These are phyloP conservation scores for Romanogobio albipinnatus DNA, from an alignment of 2,113 vertebrate species.

Conservation along the genomic window DNA sequence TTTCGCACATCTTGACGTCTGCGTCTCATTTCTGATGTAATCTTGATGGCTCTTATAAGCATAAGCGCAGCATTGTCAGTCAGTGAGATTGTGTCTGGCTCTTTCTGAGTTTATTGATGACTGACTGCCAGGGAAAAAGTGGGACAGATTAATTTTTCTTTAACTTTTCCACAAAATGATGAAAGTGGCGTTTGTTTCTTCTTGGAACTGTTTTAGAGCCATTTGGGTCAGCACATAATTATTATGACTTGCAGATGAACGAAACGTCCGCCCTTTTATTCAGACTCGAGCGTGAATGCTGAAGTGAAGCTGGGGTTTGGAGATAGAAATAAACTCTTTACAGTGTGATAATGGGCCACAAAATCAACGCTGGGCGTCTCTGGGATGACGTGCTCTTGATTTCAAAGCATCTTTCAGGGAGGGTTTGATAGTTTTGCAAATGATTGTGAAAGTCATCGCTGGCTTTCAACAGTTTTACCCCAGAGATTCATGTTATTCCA, in stretches of 20 bases:
- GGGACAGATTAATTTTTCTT: background rate
- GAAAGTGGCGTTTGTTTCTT: background rate
- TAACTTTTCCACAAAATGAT: background rate
- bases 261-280: background rate
- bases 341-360: slow-evolving; percentile 60
- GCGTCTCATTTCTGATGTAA: background rate
- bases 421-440: background rate
- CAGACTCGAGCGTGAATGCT: background rate
- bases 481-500: background rate
- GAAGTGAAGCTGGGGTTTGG: slow-evolving; percentile 16
- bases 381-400: background rate
- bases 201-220: background rate
- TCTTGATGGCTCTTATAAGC: background rate
- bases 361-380: slow-evolving; percentile 45
- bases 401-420: background rate
- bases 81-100: background rate
- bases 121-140: background rate
- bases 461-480: background rate
- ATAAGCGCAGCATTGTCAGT: background rate
- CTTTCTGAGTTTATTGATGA: background rate
- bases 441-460: background rate
- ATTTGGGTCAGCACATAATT: background rate
- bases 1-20: background rate
- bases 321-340: slow-evolving; percentile 41
- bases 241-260: background rate